Conservation (phyloP, 2,113 vertebrate genomes). For the Leucoraja erinaceus region DNA sequence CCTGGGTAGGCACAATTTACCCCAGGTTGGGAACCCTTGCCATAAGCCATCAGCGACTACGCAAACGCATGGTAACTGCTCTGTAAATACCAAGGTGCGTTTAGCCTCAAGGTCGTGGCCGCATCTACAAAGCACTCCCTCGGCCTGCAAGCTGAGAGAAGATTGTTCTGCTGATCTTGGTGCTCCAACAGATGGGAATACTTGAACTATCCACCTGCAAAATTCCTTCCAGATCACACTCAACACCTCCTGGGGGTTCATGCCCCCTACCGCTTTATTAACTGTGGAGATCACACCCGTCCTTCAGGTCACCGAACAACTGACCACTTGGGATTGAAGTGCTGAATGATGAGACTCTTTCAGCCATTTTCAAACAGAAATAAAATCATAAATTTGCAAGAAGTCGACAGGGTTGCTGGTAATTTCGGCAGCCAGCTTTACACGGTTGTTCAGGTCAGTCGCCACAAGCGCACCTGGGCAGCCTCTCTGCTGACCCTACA, state of each 20-base stretch:
- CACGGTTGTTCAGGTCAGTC: constrained; percentile 35
- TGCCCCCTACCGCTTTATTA: constrained; percentile 22
- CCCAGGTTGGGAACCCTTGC: neutral
- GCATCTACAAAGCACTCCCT: neutral
- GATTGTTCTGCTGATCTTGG: neutral
- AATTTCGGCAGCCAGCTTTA: constrained; percentile 39
- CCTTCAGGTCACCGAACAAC: constrained; percentile 22
- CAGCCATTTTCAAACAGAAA: neutral
- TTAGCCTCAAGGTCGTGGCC: neutral
- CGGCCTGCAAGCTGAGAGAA: neutral
- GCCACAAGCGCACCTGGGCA: constrained; percentile 39
- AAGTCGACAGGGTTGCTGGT: constrained; percentile 39
- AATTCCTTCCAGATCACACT: constrained; percentile 2
- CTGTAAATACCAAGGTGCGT: constrained; percentile 20
- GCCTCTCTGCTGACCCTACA: neutral
- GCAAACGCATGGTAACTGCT: constrained; percentile 1
- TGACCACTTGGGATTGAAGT: constrained; percentile 27
- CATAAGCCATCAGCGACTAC: neutral
- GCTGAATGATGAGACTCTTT: neutral
- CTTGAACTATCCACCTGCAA: constrained; percentile 36
- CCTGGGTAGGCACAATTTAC: too few relatives aligned
- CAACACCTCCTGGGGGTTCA: constrained; percentile 2
- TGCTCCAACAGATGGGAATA: constrained; percentile 12
- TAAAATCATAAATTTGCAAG: constrained; percentile 42
- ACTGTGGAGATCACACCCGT: neutral